A percentile compares a stretch with the other conserved stretches of the same genome.
These are phyloP conservation scores for Maccullochella peelii DNA, from an alignment of 2,113 vertebrate species.

Conservation along the genomic window DNA sequence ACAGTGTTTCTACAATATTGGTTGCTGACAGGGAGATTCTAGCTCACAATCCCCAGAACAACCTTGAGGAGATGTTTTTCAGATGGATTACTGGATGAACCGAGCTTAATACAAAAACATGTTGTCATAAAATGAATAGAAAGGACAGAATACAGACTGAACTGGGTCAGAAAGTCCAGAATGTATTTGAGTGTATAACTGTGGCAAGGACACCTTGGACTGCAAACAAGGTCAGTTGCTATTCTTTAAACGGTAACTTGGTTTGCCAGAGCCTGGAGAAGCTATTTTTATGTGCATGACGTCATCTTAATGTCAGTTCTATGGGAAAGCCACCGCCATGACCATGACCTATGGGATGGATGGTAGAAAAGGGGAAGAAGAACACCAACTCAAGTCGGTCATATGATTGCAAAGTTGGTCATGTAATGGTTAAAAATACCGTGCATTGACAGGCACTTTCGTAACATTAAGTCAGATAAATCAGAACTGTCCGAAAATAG, in stretches of 20 bases:
- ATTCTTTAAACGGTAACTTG: background rate
- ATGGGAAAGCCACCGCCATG: too few relatives aligned
- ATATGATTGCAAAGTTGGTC: background rate
- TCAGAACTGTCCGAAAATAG: background rate
- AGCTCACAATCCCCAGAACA: background rate
- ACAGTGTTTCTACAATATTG: background rate
- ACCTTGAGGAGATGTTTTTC: background rate
- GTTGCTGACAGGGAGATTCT: background rate
- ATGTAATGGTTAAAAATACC: background rate
- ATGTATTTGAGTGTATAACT: background rate
- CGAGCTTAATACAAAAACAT: background rate
- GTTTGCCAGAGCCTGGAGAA: background rate
- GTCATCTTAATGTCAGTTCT: background rate
- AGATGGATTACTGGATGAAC: background rate
- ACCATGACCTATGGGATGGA: background rate
- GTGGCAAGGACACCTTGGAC: background rate
- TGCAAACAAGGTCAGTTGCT: background rate
- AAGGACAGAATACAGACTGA: background rate
- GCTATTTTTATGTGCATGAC: background rate
- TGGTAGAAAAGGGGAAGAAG: background rate
- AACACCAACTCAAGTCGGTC: background rate
- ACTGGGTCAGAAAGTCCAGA: background rate
- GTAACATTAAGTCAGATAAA: background rate
- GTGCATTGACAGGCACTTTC: background rate
- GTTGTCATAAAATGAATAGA: background rate